A percentile compares a stretch with the other conserved stretches of the same genome.
phyloP scores from a whole-genome alignment of 2,113 vertebrate species.

The Bolborhynchus lineola region DNA sequence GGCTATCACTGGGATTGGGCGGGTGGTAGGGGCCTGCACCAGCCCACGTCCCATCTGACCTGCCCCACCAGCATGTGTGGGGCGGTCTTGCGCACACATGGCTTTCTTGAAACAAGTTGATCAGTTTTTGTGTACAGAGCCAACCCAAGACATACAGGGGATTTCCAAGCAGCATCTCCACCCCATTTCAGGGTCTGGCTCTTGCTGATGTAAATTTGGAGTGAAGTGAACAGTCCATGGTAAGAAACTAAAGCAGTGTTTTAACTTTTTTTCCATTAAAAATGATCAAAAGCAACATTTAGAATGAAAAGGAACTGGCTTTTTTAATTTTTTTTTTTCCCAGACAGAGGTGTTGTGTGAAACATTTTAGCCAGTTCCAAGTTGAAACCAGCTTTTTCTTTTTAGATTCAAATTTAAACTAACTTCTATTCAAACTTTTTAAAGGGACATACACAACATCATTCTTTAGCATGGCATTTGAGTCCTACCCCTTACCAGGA shows the following conservation, averaged over 20 bases:
- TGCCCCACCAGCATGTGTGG: fast-evolving
- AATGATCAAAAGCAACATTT: neutral
- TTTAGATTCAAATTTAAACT: slow-evolving; percentile 40
- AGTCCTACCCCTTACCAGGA: neutral
- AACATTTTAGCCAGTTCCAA: neutral
- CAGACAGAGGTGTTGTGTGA: neutral
- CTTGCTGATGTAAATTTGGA: neutral
- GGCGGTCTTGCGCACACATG: neutral
- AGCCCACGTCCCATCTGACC: neutral
- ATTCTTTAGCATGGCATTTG: neutral
- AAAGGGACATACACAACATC: neutral
- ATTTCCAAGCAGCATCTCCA: neutral
- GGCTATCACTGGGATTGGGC: neutral
- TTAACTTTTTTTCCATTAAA: neutral
- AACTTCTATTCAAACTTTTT: slow-evolving; percentile 11
- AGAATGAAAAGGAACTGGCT: neutral
- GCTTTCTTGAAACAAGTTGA: neutral
- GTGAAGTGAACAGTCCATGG: neutral
- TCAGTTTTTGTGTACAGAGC: neutral
- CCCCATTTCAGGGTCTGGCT: neutral
- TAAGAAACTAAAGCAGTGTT: neutral
- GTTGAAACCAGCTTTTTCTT: slow-evolving; percentile 2
- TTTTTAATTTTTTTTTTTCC: neutral
- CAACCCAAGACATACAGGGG: neutral
- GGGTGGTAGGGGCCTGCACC: neutral